Conservation (phyloP, 2,797 vertebrate genomes). For the Anableps anableps region DNA sequence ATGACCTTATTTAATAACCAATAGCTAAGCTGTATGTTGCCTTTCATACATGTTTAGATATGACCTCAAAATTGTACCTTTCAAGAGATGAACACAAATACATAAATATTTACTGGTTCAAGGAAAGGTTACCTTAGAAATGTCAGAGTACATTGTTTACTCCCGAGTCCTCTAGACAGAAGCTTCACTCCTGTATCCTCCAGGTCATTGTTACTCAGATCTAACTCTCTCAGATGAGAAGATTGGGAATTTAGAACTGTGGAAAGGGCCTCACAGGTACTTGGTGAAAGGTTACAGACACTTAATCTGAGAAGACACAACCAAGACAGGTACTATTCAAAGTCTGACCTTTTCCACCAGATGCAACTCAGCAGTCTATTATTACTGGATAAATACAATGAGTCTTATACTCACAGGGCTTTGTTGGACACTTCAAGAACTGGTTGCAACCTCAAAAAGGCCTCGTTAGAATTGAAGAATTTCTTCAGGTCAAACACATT, state of each 20-base stretch:
- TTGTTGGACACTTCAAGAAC: neutral
- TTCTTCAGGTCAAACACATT: neutral
- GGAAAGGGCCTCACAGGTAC: neutral
- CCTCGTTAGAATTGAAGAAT: neutral
- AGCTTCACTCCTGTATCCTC: neutral
- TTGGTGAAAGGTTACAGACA: neutral
- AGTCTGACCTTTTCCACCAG: neutral
- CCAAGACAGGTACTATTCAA: neutral
- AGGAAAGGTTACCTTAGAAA: neutral
- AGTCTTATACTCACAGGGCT: neutral
- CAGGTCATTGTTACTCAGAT: conserved; percentile 5
- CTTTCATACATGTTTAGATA: neutral
- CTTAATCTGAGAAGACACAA: conserved; percentile 2
- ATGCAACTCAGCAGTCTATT: neutral
- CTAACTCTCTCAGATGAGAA: conserved; percentile 12
- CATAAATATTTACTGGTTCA: neutral
- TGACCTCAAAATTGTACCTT: neutral
- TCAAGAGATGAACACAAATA: neutral
- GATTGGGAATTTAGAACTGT: neutral
- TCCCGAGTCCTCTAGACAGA: conserved; percentile 2
- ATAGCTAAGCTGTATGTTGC: neutral
- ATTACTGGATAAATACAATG: neutral
- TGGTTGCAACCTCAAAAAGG: neutral
- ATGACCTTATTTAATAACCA: neutral
- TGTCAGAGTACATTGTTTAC: neutral